Percentiles rank a stretch among this genome's conserved stretches.
Conservation (phyloP, 2,113 vertebrate species). For the Campylorhamphus procurvoides region DNA sequence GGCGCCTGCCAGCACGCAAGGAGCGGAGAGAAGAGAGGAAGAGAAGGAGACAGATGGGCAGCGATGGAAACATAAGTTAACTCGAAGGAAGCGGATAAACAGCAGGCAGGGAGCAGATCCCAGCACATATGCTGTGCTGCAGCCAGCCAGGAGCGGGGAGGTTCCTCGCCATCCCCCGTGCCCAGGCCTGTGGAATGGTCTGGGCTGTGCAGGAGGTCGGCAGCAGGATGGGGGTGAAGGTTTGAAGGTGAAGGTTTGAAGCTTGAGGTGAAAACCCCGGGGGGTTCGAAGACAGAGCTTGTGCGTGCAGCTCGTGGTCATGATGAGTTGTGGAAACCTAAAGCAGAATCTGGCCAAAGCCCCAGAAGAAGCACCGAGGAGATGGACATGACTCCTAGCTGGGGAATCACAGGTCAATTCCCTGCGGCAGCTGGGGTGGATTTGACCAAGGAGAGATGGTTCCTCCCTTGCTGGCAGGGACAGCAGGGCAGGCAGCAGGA, state of each 20-base stretch:
- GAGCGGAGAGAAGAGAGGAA: not conserved
- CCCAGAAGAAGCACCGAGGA: not conserved
- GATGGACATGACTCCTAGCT: not conserved
- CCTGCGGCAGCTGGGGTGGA: accelerated
- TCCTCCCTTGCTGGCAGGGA: not conserved
- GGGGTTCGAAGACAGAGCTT: not conserved
- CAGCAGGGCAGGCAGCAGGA: not conserved
- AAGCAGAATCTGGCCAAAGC: not conserved
- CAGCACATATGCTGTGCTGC: conserved; percentile 73
- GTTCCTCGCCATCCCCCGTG: not conserved
- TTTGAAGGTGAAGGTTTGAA: not conserved
- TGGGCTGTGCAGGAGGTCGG: accelerated
- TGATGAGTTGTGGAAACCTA: accelerated
- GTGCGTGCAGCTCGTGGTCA: not conserved
- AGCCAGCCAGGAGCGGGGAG: conserved; percentile 47
- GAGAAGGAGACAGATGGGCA: conserved; percentile 76
- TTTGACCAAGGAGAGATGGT: not conserved
- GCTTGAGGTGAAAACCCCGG: accelerated
- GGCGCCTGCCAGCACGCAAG: not conserved
- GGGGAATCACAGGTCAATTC: not conserved
- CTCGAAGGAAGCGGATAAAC: conserved; percentile 81
- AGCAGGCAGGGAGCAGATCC: conserved; percentile 79
- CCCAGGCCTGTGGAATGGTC: accelerated
- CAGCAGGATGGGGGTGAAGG: not conserved
- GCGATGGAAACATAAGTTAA: conserved; percentile 79